Percentiles rank a stretch among this genome's conserved stretches.
phyloP scores from a whole-genome alignment of 1,140 invertebrate genomes.

The Heliothis subflexa region DNA sequence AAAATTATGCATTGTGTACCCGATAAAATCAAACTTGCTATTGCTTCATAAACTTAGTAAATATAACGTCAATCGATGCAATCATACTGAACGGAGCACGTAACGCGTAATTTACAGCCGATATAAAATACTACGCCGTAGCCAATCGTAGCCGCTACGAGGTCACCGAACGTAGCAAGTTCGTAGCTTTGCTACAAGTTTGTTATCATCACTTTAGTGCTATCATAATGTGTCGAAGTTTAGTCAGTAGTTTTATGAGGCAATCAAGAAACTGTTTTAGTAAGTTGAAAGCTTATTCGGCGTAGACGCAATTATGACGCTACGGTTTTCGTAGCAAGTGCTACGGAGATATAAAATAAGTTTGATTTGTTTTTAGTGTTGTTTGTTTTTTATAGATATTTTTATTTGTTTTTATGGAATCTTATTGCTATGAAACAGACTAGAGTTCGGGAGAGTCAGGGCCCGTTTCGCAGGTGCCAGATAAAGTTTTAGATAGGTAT shows the following conservation, averaged over 20 bases:
- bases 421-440: no score
- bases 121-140: conserved; percentile 14
- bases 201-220: background rate
- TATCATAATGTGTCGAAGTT: conserved; percentile 9
- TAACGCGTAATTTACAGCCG: background rate
- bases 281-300: conserved; percentile 4
- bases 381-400: background rate
- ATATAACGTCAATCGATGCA: background rate
- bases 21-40: no score
- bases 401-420: background rate
- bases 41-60: no score
- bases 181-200: background rate
- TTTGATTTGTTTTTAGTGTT: background rate
- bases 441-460: no score
- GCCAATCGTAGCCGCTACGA: conserved; percentile 11
- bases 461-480: no score
- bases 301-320: conserved; percentile 12
- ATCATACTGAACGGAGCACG: background rate
- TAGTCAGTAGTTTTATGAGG: conserved; percentile 36
- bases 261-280: conserved; percentile 7
- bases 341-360: no score
- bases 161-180: background rate
- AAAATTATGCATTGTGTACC: no score
- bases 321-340: background rate
- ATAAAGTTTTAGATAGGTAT: no score